Percentiles rank a stretch among this genome's conserved stretches.
Conservation (phyloP, 2,888 invertebrate species). For the Cryptocephalus moraei region DNA sequence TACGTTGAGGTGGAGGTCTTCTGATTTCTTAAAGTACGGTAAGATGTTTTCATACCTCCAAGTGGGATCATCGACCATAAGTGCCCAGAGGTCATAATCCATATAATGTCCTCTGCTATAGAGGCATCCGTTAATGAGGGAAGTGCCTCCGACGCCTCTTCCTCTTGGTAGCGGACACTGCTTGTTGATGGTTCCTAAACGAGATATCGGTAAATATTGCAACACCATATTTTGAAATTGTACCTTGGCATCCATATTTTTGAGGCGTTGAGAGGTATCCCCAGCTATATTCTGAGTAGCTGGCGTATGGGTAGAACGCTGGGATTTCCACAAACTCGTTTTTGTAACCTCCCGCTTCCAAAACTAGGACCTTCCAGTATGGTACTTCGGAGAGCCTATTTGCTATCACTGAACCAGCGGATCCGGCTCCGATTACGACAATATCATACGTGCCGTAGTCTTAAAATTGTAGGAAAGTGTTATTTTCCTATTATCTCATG, state of each 20-base stretch:
- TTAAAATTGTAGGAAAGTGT: neutral
- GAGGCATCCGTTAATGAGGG: slow-evolving; percentile 41
- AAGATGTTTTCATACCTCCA: slow-evolving; percentile 48
- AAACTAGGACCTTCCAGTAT: neutral
- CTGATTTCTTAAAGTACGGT: slow-evolving; percentile 31
- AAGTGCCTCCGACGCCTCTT: slow-evolving; percentile 42
- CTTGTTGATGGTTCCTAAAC: slow-evolving; percentile 20
- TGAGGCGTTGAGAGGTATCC: slow-evolving; percentile 59
- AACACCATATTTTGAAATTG: slow-evolving; percentile 1
- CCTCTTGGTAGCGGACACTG: slow-evolving; percentile 36
- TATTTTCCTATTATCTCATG: too few relatives aligned
- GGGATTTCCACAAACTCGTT: slow-evolving; percentile 4
- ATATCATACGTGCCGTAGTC: neutral
- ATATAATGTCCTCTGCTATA: slow-evolving; percentile 38
- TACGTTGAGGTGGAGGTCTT: slow-evolving; percentile 7
- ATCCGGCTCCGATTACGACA: neutral
- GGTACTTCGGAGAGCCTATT: neutral
- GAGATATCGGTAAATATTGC: neutral
- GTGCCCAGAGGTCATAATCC: slow-evolving; percentile 41
- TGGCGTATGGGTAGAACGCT: neutral
- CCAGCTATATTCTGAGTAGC: slow-evolving; percentile 47
- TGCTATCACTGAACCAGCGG: neutral
- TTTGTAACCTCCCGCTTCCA: slow-evolving; percentile 1
- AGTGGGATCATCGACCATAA: slow-evolving; percentile 20
- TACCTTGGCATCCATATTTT: slow-evolving; percentile 48